phyloP scores from a whole-genome alignment of 2,797 vertebrate species.

The Rousettus madagascariensis region DNA sequence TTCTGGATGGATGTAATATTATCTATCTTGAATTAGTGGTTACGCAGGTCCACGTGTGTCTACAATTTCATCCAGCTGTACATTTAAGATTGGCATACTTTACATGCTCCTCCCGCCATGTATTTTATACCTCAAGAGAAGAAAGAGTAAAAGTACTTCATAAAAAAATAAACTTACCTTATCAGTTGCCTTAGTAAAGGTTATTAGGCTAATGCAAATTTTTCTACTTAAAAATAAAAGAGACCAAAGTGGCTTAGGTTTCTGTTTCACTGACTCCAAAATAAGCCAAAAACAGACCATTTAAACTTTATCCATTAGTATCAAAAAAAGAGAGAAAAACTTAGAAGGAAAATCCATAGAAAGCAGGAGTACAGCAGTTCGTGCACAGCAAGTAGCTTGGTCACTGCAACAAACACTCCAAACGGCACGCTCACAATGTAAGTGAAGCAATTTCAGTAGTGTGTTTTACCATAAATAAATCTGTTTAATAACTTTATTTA shows the following conservation, averaged over 20 bases:
- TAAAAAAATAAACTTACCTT: slow-evolving; percentile 13
- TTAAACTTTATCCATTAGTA: neutral
- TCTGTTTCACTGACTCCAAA: neutral
- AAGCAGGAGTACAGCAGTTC: neutral
- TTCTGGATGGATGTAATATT: neutral
- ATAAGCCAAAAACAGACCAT: neutral
- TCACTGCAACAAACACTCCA: neutral
- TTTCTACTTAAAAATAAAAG: slow-evolving; percentile 25
- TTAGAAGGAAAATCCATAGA: neutral
- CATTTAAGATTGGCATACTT: neutral
- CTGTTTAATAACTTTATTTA: slow-evolving; percentile 48
- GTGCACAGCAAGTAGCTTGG: neutral
- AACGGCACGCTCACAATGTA: neutral
- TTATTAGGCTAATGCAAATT: neutral
- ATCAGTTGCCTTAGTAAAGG: neutral
- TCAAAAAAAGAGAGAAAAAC: neutral
- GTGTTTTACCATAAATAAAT: neutral
- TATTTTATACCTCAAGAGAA: neutral
- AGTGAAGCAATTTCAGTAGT: neutral
- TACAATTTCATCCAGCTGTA: neutral
- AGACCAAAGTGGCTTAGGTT: neutral
- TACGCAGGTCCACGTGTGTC: neutral
- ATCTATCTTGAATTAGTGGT: neutral
- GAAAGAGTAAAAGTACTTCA: neutral
- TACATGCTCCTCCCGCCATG: neutral